These are phyloP conservation scores for Crematogaster levior DNA, from an alignment of 2,888 invertebrate genomes.

Conservation along the genomic window DNA sequence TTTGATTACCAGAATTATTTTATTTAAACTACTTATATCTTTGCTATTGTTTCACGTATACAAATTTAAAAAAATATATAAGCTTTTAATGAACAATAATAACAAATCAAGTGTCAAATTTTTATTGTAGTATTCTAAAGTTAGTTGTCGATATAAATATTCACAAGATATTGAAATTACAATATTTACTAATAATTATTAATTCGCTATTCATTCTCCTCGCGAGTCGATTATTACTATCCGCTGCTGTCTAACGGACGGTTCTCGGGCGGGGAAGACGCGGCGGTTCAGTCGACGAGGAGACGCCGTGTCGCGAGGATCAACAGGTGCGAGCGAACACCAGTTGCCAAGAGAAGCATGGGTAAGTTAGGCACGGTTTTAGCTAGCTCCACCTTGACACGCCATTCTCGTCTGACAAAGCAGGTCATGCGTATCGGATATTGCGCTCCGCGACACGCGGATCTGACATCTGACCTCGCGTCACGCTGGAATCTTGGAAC, in stretches of 20 bases:
- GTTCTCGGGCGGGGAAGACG: slow-evolving; percentile 45
- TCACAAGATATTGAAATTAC: background rate
- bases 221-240: background rate
- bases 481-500: background rate
- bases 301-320: slow-evolving; percentile 71
- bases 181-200: background rate
- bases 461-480: too few relatives aligned
- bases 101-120: background rate
- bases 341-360: slow-evolving; percentile 61
- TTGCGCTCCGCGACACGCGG: background rate
- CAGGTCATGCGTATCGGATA: background rate
- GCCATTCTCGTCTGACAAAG: background rate
- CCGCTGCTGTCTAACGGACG: slow-evolving; percentile 59
- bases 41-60: background rate
- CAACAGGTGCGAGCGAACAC: slow-evolving; percentile 63
- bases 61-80: background rate
- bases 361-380: slow-evolving; percentile 62
- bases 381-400: slow-evolving; percentile 4
- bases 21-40: background rate
- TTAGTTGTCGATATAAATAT: background rate
- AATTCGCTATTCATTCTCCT: background rate
- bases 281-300: slow-evolving; percentile 69
- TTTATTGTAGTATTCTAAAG: background rate
- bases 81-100: background rate
- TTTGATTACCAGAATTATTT: background rate